Conservation (phyloP, 2,888 invertebrate species). For the Autographa gamma region DNA sequence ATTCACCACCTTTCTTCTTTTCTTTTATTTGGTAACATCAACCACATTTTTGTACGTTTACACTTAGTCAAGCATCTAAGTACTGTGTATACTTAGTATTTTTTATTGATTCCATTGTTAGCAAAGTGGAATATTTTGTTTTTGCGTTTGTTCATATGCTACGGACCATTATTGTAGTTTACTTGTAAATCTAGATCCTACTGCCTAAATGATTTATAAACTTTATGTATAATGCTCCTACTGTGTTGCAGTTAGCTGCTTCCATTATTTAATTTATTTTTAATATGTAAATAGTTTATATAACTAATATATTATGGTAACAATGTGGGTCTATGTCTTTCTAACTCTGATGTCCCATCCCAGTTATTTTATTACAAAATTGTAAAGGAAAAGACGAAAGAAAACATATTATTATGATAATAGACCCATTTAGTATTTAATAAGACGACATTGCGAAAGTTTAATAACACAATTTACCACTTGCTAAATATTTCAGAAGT, state of each 20-base stretch:
- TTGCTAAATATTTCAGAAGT: no score
- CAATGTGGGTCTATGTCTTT: neutral
- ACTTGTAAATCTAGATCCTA: conserved; percentile 16
- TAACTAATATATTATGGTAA: conserved; percentile 3
- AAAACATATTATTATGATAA: neutral
- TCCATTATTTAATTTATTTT: neutral
- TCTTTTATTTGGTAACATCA: neutral
- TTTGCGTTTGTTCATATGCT: conserved; percentile 36
- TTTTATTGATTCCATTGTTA: conserved; percentile 32
- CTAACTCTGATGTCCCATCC: neutral
- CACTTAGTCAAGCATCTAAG: neutral
- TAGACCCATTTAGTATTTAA: neutral
- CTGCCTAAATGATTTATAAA: neutral
- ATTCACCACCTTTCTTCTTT: neutral
- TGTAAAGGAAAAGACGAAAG: neutral
- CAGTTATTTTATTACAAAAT: neutral
- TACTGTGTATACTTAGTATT: conserved; percentile 46
- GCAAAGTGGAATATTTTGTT: conserved; percentile 25
- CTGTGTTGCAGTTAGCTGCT: neutral
- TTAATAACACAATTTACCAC: neutral
- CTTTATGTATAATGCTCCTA: conserved; percentile 8
- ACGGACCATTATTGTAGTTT: conserved; percentile 46
- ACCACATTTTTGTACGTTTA: neutral
- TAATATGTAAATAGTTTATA: conserved; percentile 8
- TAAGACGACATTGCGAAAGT: neutral